Evolutionary conservation across 2,888 invertebrate species (phyloP).

Genomic region (Lochmaea capreae): DNA sequence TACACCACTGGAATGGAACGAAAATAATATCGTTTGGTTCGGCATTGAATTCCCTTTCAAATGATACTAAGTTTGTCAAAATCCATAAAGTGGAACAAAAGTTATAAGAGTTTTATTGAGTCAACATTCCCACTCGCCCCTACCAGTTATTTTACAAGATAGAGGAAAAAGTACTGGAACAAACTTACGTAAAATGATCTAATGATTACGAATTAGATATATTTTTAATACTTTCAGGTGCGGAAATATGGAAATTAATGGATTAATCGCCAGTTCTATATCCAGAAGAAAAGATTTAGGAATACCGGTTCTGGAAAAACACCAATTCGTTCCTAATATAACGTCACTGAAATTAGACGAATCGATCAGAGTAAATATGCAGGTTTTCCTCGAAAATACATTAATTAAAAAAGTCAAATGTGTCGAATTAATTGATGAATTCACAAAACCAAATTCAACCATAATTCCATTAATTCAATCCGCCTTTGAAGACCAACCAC

Average conservation of each 20-base stretch:
- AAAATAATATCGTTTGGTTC: too few relatives aligned
- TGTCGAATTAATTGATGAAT: slow-evolving; percentile 53
- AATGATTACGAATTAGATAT: too few relatives aligned
- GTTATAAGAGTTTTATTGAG: too few relatives aligned
- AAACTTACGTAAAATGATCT: too few relatives aligned
- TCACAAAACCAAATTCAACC: slow-evolving; percentile 61
- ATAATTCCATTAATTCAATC: slow-evolving; percentile 70
- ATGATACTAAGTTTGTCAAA: too few relatives aligned
- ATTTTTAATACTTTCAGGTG: slow-evolving; percentile 63
- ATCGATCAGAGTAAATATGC: slow-evolving; percentile 73
- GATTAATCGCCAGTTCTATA: slow-evolving; percentile 81
- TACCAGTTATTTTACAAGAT: too few relatives aligned
- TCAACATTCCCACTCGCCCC: too few relatives aligned
- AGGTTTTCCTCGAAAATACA: slow-evolving; percentile 79
- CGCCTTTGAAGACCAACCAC: slow-evolving; percentile 75
- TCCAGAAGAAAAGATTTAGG: slow-evolving; percentile 75
- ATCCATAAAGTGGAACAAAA: too few relatives aligned
- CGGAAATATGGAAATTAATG: slow-evolving; percentile 83
- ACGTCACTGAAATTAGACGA: slow-evolving; percentile 48
- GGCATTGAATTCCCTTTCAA: too few relatives aligned
- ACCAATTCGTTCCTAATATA: slow-evolving; percentile 76
- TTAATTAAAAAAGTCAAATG: slow-evolving; percentile 67
- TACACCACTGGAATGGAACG: too few relatives aligned
- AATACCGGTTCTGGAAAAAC: slow-evolving; percentile 82
- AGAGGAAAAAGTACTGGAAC: too few relatives aligned